Evolutionary conservation across 2,113 vertebrate species (phyloP).

Genomic region (Bucco capensis): DNA sequence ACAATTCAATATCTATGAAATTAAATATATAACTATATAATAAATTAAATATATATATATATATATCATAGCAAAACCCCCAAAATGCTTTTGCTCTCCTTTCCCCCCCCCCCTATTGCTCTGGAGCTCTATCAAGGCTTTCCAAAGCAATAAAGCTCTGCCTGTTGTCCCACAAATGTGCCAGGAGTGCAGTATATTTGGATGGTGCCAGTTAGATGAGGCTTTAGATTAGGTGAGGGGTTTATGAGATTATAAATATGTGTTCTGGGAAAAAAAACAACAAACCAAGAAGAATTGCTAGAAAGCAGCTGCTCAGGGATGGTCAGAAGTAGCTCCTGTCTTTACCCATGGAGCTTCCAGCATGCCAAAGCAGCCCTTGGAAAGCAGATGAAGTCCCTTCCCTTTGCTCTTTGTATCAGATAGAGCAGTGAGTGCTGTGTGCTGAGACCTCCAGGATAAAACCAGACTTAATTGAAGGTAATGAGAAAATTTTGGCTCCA

Average conservation of each 20-base stretch:
- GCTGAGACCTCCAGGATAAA: background rate
- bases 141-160: background rate
- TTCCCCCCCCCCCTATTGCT: background rate
- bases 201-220: background rate
- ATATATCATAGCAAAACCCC: background rate
- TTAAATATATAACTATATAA: too few species aligned
- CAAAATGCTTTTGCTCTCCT: background rate
- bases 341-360: background rate
- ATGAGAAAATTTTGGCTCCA: background rate
- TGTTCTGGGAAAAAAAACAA: background rate
- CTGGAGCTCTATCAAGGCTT: background rate
- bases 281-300: background rate
- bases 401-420: background rate
- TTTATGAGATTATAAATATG: background rate
- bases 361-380: accelerated
- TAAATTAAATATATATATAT: too few species aligned
- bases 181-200: background rate
- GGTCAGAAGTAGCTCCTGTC: background rate
- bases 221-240: background rate
- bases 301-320: background rate
- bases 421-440: background rate
- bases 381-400: background rate
- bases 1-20: too few species aligned
- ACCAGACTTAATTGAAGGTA: background rate
- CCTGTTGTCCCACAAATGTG: background rate